phyloP scores from a whole-genome alignment of 2,113 vertebrate species.

The Cryptotis parvus region DNA sequence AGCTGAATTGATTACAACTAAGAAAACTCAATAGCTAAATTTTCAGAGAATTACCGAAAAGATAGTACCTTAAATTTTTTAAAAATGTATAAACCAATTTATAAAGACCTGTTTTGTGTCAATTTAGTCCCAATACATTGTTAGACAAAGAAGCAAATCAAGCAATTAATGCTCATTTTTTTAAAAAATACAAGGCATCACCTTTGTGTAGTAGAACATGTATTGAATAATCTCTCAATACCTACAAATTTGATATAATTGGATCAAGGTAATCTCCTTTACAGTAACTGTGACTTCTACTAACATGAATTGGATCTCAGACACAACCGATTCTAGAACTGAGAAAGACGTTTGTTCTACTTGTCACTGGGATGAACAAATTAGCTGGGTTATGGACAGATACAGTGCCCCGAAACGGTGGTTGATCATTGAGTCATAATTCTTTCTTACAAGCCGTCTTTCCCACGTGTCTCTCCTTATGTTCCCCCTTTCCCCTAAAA shows the following conservation, averaged over 20 bases:
- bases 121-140: conserved; percentile 34
- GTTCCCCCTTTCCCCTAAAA: not conserved
- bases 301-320: conserved; percentile 36
- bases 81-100: not conserved
- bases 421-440: not conserved
- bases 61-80: not conserved
- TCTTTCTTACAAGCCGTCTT: conserved; percentile 43
- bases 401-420: not conserved
- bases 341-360: conserved; percentile 14
- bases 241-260: conserved; percentile 33
- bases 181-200: not conserved
- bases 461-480: not conserved
- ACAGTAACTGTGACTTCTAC: conserved; percentile 6
- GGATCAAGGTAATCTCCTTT: conserved; percentile 13
- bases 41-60: conserved; percentile 29
- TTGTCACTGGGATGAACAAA: conserved; percentile 34
- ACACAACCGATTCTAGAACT: conserved; percentile 25
- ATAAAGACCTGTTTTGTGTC: conserved; percentile 27
- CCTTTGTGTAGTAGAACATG: not conserved
- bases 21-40: not conserved
- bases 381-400: conserved; percentile 2
- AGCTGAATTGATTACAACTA: conserved; percentile 39
- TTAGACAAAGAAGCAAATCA: conserved; percentile 50
- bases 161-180: conserved; percentile 8
- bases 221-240: not conserved